Evolutionary conservation across 2,113 vertebrate genomes (phyloP).

Genomic region (Semicossyphus pulcher): DNA sequence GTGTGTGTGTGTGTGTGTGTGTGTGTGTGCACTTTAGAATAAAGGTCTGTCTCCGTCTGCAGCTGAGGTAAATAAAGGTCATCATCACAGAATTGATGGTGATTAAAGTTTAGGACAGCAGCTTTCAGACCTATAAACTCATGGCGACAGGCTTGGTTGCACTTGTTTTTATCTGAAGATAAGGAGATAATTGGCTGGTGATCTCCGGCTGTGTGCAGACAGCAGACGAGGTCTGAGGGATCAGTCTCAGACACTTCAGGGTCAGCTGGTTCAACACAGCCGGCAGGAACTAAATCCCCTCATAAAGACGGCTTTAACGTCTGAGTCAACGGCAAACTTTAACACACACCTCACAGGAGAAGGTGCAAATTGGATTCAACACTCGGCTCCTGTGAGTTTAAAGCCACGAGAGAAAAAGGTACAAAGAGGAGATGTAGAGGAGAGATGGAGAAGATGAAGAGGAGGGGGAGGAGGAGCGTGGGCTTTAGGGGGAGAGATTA

Average conservation of each 20-base stretch:
- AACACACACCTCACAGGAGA: slow-evolving; percentile 12
- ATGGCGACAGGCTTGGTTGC: not conserved
- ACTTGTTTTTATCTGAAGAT: not conserved
- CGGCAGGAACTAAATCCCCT: slow-evolving; percentile 31
- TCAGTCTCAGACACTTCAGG: slow-evolving; percentile 16
- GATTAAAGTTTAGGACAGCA: not conserved
- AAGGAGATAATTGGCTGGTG: slow-evolving; percentile 12
- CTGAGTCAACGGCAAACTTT: slow-evolving; percentile 25
- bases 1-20: no score
- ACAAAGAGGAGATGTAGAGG: slow-evolving; percentile 47
- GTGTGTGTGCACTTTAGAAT: not conserved
- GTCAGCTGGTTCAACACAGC: slow-evolving; percentile 25
- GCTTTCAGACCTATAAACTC: not conserved
- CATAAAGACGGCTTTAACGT: slow-evolving; percentile 21
- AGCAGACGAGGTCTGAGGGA: not conserved
- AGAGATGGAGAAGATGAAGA: slow-evolving; percentile 16
- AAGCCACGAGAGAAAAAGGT: slow-evolving; percentile 13
- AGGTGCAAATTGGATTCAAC: slow-evolving; percentile 19
- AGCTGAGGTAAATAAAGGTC: not conserved
- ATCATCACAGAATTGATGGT: not conserved
- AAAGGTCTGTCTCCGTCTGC: not conserved
- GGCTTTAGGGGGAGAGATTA: slow-evolving; percentile 38
- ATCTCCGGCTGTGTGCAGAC: not conserved
- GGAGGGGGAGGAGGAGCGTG: not conserved
- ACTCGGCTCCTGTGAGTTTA: slow-evolving; percentile 1